phyloP scores from a whole-genome alignment of 1,140 invertebrate genomes.

The Teleogryllus occipitalis region DNA sequence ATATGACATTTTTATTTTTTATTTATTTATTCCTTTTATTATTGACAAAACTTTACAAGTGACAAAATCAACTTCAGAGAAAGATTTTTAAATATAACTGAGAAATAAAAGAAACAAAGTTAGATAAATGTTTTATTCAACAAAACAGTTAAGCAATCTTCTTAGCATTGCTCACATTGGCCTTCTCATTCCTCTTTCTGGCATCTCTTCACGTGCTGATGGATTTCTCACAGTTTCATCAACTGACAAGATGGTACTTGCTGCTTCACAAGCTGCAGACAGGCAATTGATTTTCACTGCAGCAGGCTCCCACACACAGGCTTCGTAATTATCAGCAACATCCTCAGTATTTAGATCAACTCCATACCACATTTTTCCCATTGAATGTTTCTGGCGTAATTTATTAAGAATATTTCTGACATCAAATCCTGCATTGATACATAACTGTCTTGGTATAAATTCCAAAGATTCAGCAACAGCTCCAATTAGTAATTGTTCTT shows the following conservation, averaged over 20 bases:
- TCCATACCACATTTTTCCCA: constrained; percentile 73
- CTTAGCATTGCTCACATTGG: constrained; percentile 43
- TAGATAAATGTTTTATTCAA: background rate
- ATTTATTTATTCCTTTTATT: too few relatives aligned
- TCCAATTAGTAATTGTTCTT: constrained; percentile 91
- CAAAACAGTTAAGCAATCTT: background rate
- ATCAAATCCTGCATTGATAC: constrained; percentile 98
- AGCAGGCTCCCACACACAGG: constrained; percentile 97
- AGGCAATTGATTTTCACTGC: constrained; percentile 95
- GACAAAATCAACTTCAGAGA: too few relatives aligned
- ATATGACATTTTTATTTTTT: too few relatives aligned
- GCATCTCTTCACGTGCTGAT: constrained; percentile 45
- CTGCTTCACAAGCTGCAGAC: constrained; percentile 91
- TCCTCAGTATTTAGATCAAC: constrained; percentile 92
- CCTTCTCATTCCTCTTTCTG: constrained; percentile 60
- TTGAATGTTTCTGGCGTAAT: constrained; percentile 89
- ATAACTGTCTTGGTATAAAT: constrained; percentile 92
- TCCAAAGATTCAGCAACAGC: constrained; percentile 93
- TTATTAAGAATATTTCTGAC: constrained; percentile 97
- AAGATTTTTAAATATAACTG: too few relatives aligned
- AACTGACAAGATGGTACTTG: constrained; percentile 90
- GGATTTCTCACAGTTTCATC: constrained; percentile 97
- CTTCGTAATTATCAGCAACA: constrained; percentile 87
- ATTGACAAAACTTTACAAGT: too few relatives aligned
- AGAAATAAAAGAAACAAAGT: too few relatives aligned